Evolutionary conservation across 2,113 vertebrate genomes (phyloP), one percentile per base, ranked within the genome.

Genomic region (Urocynchramus pylzowi): DNA sequence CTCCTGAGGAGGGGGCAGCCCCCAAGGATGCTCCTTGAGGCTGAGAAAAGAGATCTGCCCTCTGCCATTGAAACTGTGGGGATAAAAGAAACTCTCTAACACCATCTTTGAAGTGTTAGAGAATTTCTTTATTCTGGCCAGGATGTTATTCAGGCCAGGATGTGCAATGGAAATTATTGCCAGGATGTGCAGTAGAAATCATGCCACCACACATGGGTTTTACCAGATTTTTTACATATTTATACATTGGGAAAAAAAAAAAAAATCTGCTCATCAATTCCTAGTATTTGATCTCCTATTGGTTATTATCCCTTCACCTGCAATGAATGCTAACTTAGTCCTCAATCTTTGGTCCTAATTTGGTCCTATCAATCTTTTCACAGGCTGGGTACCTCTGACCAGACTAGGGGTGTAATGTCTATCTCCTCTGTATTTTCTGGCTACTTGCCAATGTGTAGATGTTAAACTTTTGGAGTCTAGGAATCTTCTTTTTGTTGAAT

Each of bases 251-350:
- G 23, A n/a, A 57, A 57, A 57, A 30, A 13, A 41, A 78, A 49
- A n/a, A 33, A 28, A 68, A 33, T 41, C 6, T 0, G 0, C 47
- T 44, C 3, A 53, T 53, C 24, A 47, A 3, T 15, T 56, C 22
- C 60, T 18, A 33, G 2, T 73, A 54, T 45, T 52, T 61, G 26
- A 44, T 61, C 20, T 44, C 61, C 47, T 53, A 6, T 17, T 54
- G 22, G 6, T 33, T 54, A 33, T 39, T 44, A 63, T 27, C 3
- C 13, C 22, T 45, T 63, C n/a, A 23, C 19, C 22, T 64, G 47
- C 28, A 74, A 8, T n/a, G 14, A 73, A 73, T 13, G 6, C 33
- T 47, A 19, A 19, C 41, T 54, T 64, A 28, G 4, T 28, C 15
- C 41, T 74, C 41, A 39, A 3, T n/a, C 11, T 47, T 54, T 39